Evolutionary conservation across 2,888 invertebrate genomes (phyloP), one percentile per base, ranked within the genome.

Genomic region (Caenorhabditis wallacei): DNA sequence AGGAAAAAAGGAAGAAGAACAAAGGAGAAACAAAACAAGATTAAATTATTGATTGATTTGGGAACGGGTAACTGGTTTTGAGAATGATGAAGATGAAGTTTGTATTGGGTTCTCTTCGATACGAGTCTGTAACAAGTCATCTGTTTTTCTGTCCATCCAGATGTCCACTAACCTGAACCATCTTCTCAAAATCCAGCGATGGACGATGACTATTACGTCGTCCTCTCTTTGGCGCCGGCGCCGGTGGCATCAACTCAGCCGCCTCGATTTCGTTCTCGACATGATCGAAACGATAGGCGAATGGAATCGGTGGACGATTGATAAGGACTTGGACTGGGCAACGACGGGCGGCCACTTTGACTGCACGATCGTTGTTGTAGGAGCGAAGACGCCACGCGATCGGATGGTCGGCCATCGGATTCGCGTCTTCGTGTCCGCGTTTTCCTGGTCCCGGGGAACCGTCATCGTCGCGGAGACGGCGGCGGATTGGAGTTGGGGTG

Each of bases 131-230:
- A 80, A 79, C 20, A 16, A 20, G 18, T 10, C 2, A 48, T 48
- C 46, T 40, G 2, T 48, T n/a, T 18, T 3, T 48, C 5, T 48
- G 16, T 48, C 18, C 18, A 8, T 18, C 7, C n/a, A 8, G 13
- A 48, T 48, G 18, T 13, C 16, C 43, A 2, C 13, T 4, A 18
- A 86, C 86, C 75, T 83, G 54, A 37, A 84, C 75, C 87, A 87
- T 87, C 69, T 87, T 87, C 59, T 87, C 85, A 30, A 87, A 84
- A 53, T 87, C 87, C 53, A 85, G 68, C 46, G 82, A 79, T n/a
- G 85, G 85, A 16, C 85, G 74, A 54, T 81, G 76, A 35, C 76
- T 76, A 54, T 84, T 78, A 26, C 79, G 71, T n/a, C 85, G 76
- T 48, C 69, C 82, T 51, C 81, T 20, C 40, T 83, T 83, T 24